Conservation (phyloP, 1,140 invertebrate species). For the Aleiodes sp. region DNA sequence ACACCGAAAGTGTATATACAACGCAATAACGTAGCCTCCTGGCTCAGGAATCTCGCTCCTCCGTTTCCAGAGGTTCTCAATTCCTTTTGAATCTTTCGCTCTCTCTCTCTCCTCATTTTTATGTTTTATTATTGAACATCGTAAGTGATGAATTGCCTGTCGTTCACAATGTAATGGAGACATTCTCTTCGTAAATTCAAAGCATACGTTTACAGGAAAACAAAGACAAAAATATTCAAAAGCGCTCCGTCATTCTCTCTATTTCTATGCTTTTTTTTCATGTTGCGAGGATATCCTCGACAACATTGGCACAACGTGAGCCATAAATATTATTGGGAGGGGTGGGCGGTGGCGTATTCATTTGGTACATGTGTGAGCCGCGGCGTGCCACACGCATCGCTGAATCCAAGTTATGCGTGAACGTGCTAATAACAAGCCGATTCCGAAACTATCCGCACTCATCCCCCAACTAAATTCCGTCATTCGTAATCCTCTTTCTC, state of each 20-base stretch:
- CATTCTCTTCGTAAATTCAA: conserved; percentile 16
- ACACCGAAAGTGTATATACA: conserved; percentile 19
- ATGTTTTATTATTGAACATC: too few relatives aligned
- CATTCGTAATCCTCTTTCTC: conserved; percentile 40
- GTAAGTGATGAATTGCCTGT: background rate
- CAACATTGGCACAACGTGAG: conserved; percentile 25
- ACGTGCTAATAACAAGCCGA: conserved; percentile 64
- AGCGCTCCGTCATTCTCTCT: background rate
- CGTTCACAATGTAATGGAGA: conserved; percentile 16
- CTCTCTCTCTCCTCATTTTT: too few relatives aligned
- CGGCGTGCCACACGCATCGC: conserved; percentile 49
- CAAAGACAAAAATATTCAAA: background rate
- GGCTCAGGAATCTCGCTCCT: conserved; percentile 49
- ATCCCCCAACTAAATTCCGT: conserved; percentile 50
- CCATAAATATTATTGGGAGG: conserved; percentile 34
- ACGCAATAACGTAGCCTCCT: conserved; percentile 37
- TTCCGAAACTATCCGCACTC: conserved; percentile 51
- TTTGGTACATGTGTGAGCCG: conserved; percentile 21
- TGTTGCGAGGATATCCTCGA: background rate
- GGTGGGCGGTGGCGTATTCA: background rate
- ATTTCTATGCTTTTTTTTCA: background rate
- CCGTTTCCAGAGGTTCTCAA: conserved; percentile 47
- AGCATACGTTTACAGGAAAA: background rate
- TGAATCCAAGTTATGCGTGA: conserved; percentile 60
- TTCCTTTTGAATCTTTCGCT: conserved; percentile 22